Percentiles rank a stretch among this genome's conserved stretches.
phyloP scores from a whole-genome alignment of 2,888 invertebrate species.

The Archaeoteleia sp. region DNA sequence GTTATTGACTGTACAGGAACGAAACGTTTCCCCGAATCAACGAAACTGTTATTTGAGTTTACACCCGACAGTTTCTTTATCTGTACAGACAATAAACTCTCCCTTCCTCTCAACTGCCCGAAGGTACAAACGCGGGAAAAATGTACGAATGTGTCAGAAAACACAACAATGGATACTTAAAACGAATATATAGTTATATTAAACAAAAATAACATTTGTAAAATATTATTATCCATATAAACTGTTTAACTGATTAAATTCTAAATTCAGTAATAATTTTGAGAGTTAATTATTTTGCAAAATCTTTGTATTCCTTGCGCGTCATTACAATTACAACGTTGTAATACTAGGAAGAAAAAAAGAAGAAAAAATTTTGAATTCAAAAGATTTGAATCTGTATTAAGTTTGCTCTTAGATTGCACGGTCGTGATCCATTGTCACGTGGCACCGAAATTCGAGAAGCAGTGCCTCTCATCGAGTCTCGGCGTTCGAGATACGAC shows the following conservation, averaged over 20 bases:
- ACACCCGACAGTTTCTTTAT: slow-evolving; percentile 46
- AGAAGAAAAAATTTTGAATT: background rate
- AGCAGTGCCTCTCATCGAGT: slow-evolving; percentile 23
- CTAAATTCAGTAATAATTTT: too few relatives aligned
- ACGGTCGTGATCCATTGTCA: slow-evolving; percentile 26
- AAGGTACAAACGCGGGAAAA: slow-evolving; percentile 19
- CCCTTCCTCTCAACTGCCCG: slow-evolving; percentile 28
- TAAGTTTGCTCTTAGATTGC: too few relatives aligned
- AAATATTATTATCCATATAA: too few relatives aligned
- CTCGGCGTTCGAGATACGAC: too few relatives aligned
- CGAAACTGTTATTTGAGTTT: slow-evolving; percentile 41
- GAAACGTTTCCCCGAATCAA: slow-evolving; percentile 49
- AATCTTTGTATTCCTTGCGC: too few relatives aligned
- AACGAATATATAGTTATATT: too few relatives aligned
- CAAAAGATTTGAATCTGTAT: background rate
- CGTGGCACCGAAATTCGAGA: slow-evolving; percentile 42
- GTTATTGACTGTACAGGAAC: slow-evolving; percentile 41
- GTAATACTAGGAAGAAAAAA: background rate
- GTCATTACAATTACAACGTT: too few relatives aligned
- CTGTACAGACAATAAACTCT: slow-evolving; percentile 43
- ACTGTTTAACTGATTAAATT: too few relatives aligned
- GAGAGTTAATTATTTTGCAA: too few relatives aligned
- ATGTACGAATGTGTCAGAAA: background rate
- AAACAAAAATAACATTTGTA: too few relatives aligned
- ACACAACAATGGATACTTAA: background rate